Percentiles rank a stretch among this genome's conserved stretches.
phyloP scores from a whole-genome alignment of 2,797 vertebrate species.

The Dallia pectoralis region DNA sequence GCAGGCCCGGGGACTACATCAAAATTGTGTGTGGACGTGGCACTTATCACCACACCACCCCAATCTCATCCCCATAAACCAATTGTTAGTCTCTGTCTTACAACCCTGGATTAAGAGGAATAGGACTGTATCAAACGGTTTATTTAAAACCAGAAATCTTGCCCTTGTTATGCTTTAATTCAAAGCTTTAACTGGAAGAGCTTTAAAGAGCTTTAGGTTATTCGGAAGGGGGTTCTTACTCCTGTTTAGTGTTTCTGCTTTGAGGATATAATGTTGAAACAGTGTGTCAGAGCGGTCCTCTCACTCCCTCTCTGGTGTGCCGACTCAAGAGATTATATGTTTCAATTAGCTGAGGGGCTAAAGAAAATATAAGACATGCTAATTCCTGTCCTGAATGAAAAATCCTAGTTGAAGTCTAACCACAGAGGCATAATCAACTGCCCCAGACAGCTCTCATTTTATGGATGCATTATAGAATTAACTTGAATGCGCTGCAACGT shows the following conservation, averaged over 20 bases:
- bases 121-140: constrained; percentile 52
- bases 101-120: constrained; percentile 32
- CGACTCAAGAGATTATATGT: constrained; percentile 68
- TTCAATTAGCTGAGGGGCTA: constrained; percentile 71
- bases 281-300: constrained; percentile 31
- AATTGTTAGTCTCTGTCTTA: constrained; percentile 43
- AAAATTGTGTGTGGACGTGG: not conserved
- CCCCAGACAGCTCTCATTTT: constrained; percentile 65
- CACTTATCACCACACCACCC: constrained; percentile 37
- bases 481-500: constrained; percentile 52
- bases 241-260: constrained; percentile 47
- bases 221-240: not conserved
- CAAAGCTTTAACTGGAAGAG: constrained; percentile 8
- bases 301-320: constrained; percentile 41
- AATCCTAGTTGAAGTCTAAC: constrained; percentile 55
- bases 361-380: constrained; percentile 67
- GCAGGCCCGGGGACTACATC: not conserved
- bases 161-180: constrained; percentile 24
- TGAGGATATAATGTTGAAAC: constrained; percentile 51
- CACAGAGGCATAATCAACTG: constrained; percentile 62
- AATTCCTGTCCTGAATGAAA: constrained; percentile 66
- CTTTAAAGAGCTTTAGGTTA: constrained; percentile 7
- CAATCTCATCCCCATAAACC: constrained; percentile 48
- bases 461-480: constrained; percentile 57
- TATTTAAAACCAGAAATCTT: constrained; percentile 37